Percentiles rank a stretch among this genome's conserved stretches.
These are phyloP conservation scores for Hoplodrina ambigua DNA, from an alignment of 2,888 invertebrate species.

Conservation along the genomic window DNA sequence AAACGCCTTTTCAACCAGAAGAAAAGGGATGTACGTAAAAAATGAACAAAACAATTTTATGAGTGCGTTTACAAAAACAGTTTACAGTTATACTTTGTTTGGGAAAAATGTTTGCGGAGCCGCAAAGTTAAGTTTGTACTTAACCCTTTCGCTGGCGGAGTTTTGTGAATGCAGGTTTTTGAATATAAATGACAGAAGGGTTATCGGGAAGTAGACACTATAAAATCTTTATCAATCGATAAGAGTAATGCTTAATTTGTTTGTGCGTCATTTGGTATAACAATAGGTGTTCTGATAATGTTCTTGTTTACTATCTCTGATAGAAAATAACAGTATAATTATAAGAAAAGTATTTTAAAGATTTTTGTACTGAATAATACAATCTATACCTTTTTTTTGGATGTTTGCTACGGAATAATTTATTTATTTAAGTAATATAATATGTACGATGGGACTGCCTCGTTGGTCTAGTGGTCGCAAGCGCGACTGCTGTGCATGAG, in stretches of 20 bases:
- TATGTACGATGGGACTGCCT: no score
- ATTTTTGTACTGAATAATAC: no score
- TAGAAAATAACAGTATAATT: background rate
- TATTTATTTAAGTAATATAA: no score
- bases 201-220: slow-evolving; percentile 46
- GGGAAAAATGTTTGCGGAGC: slow-evolving; percentile 22
- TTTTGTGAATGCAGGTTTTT: slow-evolving; percentile 63
- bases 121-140: slow-evolving; percentile 48
- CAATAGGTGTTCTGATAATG: slow-evolving; percentile 22
- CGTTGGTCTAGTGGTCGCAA: no score
- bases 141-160: slow-evolving; percentile 61
- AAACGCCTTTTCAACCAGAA: slow-evolving; percentile 57
- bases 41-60: slow-evolving; percentile 55
- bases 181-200: slow-evolving; percentile 55
- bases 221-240: slow-evolving; percentile 59
- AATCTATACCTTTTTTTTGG: no score
- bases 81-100: slow-evolving; percentile 42
- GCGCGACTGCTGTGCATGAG: no score
- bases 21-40: slow-evolving; percentile 51
- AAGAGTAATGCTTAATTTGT: slow-evolving; percentile 46
- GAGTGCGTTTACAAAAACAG: slow-evolving; percentile 52
- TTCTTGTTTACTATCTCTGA: background rate
- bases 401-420: no score
- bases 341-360: no score
- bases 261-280: slow-evolving; percentile 30